Evolutionary conservation across 2,797 vertebrate species (phyloP).

Genomic region (Rhinogobio ventralis): DNA sequence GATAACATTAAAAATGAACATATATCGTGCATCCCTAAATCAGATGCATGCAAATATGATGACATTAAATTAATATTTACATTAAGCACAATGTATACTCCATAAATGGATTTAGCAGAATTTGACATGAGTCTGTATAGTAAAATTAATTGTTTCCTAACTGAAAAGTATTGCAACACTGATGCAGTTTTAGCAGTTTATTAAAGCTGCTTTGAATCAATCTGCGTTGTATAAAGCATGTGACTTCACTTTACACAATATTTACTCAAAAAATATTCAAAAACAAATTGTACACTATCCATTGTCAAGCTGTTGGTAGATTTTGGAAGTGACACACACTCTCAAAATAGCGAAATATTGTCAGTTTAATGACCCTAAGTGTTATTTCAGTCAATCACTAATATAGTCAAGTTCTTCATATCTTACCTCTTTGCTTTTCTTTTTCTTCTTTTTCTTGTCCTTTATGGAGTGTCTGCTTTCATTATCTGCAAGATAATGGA

Average conservation of each 20-base stretch:
- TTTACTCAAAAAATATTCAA: not conserved
- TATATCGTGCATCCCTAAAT: no score
- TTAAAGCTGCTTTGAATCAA: not conserved
- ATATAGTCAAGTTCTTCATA: constrained; percentile 53
- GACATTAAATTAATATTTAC: not conserved
- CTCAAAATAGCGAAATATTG: not conserved
- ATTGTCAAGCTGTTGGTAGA: not conserved
- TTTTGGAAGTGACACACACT: not conserved
- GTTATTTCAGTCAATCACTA: not conserved
- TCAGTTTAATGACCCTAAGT: no score
- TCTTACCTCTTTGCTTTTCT: constrained; percentile 82
- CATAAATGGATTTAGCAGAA: not conserved
- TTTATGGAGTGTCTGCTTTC: constrained; percentile 71
- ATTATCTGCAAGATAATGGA: constrained; percentile 71
- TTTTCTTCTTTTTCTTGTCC: constrained; percentile 85
- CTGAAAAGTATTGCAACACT: not conserved
- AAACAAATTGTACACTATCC: not conserved
- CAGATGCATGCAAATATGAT: not conserved
- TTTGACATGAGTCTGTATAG: not conserved
- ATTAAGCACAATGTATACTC: not conserved
- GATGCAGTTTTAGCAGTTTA: not conserved
- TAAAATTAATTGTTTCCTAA: not conserved
- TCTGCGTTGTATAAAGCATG: not conserved
- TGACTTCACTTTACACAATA: not conserved
- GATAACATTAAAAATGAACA: no score